Evolutionary conservation across 2,888 invertebrate species (phyloP).

Genomic region (Mesorhabditis spiculigera): DNA sequence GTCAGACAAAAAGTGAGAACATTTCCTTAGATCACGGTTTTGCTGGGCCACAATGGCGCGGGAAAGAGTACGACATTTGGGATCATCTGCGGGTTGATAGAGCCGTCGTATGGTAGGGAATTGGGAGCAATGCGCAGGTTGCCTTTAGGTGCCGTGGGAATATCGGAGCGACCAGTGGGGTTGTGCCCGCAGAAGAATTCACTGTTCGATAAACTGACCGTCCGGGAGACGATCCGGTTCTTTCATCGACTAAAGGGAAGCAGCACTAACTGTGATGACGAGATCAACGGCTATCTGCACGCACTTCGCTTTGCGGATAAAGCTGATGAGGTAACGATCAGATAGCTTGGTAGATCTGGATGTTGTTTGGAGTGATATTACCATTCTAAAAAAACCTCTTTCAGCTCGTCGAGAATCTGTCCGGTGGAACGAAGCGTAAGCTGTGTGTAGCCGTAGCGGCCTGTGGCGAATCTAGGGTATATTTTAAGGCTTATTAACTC

Average conservation of each 20-base stretch:
- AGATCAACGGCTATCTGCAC: conserved; percentile 26
- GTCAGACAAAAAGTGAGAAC: no score
- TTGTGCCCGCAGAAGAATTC: no score
- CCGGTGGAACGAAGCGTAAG: conserved; percentile 54
- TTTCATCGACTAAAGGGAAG: conserved; percentile 45
- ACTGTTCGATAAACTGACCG: conserved; percentile 33
- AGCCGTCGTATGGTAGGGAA: conserved; percentile 29
- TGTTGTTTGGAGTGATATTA: no score
- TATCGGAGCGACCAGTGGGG: no score
- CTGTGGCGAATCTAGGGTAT: conserved; percentile 29
- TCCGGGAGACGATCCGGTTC: conserved; percentile 48
- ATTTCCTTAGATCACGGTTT: conserved; percentile 37
- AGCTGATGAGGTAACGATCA: conserved; percentile 24
- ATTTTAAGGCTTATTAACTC: no score
- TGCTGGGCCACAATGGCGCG: conserved; percentile 57
- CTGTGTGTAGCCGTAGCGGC: conserved; percentile 52
- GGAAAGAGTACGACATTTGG: conserved; percentile 48
- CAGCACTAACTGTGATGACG: conserved; percentile 13
- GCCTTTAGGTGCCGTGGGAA: no score
- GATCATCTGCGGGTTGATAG: conserved; percentile 42
- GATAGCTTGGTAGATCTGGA: neutral
- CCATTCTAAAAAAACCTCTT: neutral
- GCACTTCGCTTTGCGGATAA: conserved; percentile 35
- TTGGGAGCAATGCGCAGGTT: no score
- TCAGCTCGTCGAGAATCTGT: conserved; percentile 34